Conservation (phyloP, 2,797 vertebrate species). For the Taenioides sp. region DNA sequence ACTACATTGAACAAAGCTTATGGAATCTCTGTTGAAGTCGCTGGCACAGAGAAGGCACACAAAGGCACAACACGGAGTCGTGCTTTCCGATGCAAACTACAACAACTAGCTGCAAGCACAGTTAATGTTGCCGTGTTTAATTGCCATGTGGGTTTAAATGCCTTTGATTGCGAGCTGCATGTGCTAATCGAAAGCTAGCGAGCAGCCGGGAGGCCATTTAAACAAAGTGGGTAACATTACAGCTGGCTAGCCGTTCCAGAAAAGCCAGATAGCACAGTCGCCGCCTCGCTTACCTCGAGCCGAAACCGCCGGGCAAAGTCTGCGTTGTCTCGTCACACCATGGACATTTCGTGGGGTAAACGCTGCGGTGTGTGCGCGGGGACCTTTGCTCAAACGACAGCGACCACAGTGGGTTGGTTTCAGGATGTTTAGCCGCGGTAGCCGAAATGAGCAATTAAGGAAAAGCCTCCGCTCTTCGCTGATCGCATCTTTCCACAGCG, state of each 20-base stretch:
- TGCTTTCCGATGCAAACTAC: slow-evolving; percentile 50
- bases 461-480: slow-evolving; percentile 79
- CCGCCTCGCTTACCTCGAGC: slow-evolving; percentile 80
- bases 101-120: slow-evolving; percentile 26
- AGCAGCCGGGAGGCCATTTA: slow-evolving; percentile 71
- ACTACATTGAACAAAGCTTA: slow-evolving; percentile 10
- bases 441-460: slow-evolving; percentile 78
- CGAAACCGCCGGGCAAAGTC: slow-evolving; percentile 78
- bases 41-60: slow-evolving; percentile 27
- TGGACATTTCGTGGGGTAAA: slow-evolving; percentile 65
- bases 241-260: slow-evolving; percentile 64
- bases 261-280: slow-evolving; percentile 48
- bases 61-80: slow-evolving; percentile 45
- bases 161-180: not conserved
- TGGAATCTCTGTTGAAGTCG: slow-evolving; percentile 19
- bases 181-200: slow-evolving; percentile 25
- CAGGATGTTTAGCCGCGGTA: slow-evolving; percentile 64
- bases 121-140: not conserved
- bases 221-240: slow-evolving; percentile 70
- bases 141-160: not conserved
- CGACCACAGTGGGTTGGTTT: slow-evolving; percentile 46
- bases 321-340: slow-evolving; percentile 65
- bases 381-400: slow-evolving; percentile 28
- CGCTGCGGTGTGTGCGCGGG: slow-evolving; percentile 45
- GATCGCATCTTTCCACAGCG: slow-evolving; percentile 88